phyloP scores from a whole-genome alignment of 2,888 invertebrate species.

The Isotomurus palustris region DNA sequence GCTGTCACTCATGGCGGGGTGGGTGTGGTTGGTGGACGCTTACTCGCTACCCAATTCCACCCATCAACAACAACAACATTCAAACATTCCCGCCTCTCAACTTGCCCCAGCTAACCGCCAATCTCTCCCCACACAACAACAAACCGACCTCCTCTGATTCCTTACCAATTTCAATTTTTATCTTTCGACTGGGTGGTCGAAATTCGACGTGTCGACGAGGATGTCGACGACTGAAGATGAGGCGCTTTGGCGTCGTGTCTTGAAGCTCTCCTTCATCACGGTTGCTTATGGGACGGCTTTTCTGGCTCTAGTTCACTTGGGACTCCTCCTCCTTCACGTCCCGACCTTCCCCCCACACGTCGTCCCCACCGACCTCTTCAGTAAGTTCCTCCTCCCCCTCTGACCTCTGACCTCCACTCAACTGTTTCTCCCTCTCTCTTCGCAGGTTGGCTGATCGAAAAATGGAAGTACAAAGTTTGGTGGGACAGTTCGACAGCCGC shows the following conservation, averaged over 20 bases:
- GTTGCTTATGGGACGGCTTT: constrained; percentile 19
- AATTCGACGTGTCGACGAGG: not conserved
- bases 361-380: constrained; percentile 1
- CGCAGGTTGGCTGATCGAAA: constrained; percentile 12
- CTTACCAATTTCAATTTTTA: not conserved
- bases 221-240: not conserved
- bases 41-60: no score
- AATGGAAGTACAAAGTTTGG: not conserved
- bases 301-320: constrained; percentile 19
- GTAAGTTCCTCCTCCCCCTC: no score
- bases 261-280: constrained; percentile 17
- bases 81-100: no score
- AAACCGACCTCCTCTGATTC: not conserved
- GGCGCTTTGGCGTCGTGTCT: not conserved
- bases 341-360: not conserved
- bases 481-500: not conserved
- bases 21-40: no score
- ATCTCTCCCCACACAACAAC: not conserved
- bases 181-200: not conserved
- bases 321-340: constrained; percentile 24
- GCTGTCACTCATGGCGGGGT: no score
- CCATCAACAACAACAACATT: no score
- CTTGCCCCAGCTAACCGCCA: no score
- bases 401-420: not conserved
- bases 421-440: not conserved